Evolutionary conservation across 2,888 invertebrate genomes (phyloP).

Genomic region (Herminia tarsipennalis): DNA sequence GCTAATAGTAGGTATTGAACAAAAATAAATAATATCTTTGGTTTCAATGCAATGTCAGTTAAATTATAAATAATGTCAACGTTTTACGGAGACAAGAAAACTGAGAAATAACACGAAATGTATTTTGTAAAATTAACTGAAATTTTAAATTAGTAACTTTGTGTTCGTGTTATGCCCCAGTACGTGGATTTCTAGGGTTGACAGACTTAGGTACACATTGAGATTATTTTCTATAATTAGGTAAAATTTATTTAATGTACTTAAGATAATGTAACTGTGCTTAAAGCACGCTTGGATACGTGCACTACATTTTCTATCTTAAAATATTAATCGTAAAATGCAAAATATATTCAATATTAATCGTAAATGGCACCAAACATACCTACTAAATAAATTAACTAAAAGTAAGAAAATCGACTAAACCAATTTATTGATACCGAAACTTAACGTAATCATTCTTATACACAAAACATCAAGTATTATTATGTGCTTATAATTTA

Average conservation of each 20-base stretch:
- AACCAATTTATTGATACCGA: constrained; percentile 5
- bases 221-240: constrained; percentile 9
- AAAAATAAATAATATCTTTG: background rate
- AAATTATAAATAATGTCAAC: constrained; percentile 4
- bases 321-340: constrained; percentile 8
- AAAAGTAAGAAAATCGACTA: constrained; percentile 15
- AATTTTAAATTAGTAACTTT: background rate
- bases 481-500: constrained; percentile 20
- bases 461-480: constrained; percentile 18
- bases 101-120: constrained; percentile 8
- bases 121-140: background rate
- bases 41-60: constrained; percentile 10
- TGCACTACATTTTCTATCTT: constrained; percentile 33
- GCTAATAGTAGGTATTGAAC: constrained; percentile 2
- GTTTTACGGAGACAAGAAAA: constrained; percentile 4
- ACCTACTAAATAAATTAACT: constrained; percentile 8
- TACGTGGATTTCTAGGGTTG: background rate
- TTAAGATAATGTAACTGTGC: too few relatives aligned
- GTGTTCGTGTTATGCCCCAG: constrained; percentile 2
- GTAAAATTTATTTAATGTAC: too few relatives aligned
- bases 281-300: constrained; percentile 20
- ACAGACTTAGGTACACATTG: constrained; percentile 15
- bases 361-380: constrained; percentile 26
- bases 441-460: constrained; percentile 6
- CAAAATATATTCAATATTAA: too few relatives aligned